Evolutionary conservation across 2,113 vertebrate species (phyloP).

Genomic region (Seriola quinqueradiata): DNA sequence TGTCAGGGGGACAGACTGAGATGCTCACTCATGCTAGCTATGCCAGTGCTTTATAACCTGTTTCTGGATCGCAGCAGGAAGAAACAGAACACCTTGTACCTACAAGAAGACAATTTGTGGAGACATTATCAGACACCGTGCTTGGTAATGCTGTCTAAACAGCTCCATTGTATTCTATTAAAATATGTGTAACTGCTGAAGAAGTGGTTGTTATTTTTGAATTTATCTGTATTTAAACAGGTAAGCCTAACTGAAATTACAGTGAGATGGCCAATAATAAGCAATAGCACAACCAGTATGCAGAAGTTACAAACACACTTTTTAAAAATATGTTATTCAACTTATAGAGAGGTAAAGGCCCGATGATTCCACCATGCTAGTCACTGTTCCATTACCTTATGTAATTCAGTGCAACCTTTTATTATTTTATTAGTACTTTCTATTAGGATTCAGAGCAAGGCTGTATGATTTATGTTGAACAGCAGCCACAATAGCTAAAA

Average conservation of each 20-base stretch:
- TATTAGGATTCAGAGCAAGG: no score
- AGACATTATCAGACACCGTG: neutral
- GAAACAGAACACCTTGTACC: conserved; percentile 41
- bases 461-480: neutral
- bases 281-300: neutral
- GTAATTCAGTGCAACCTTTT: no score
- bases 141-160: neutral
- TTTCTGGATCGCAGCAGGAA: conserved; percentile 47
- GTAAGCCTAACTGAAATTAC: neutral
- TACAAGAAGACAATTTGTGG: conserved; percentile 25
- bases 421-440: neutral
- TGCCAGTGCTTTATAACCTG: conserved; percentile 44
- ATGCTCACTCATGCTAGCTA: conserved; percentile 29
- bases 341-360: neutral
- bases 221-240: neutral
- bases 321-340: neutral
- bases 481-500: neutral
- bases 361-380: no score
- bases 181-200: neutral
- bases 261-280: neutral
- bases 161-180: neutral
- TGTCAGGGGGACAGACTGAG: conserved; percentile 51
- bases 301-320: neutral
- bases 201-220: neutral
- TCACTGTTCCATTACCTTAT: neutral